Evolutionary conservation across 2,888 invertebrate species (phyloP).

Genomic region (Nephrotoma appendiculata): DNA sequence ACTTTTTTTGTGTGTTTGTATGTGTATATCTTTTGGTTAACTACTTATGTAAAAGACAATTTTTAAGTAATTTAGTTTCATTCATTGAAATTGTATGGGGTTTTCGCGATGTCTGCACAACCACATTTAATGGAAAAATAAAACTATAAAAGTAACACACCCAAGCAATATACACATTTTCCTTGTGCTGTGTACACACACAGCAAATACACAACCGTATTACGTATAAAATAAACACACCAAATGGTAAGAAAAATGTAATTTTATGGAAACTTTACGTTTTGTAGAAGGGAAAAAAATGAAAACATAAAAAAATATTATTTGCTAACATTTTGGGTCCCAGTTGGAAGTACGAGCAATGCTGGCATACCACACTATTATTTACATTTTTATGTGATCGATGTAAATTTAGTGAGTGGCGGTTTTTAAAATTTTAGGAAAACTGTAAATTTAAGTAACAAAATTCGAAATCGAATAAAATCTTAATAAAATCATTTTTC

Average conservation of each 20-base stretch:
- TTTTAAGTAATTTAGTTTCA: not conserved
- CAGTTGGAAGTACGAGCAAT: not conserved
- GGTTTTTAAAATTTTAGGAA: too few species aligned
- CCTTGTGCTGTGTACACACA: not conserved
- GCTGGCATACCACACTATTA: too few species aligned
- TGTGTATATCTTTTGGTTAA: not conserved
- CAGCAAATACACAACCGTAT: not conserved
- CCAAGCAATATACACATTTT: not conserved
- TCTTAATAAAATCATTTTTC: too few species aligned
- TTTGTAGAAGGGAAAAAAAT: not conserved
- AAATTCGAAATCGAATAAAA: too few species aligned
- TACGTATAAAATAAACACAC: not conserved
- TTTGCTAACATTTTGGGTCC: not conserved
- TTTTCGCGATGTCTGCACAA: not conserved
- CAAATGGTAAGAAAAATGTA: not conserved
- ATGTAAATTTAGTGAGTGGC: too few species aligned
- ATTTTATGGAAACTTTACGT: not conserved
- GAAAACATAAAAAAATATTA: not conserved
- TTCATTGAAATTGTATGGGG: not conserved
- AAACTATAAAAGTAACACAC: not conserved
- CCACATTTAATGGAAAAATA: not conserved
- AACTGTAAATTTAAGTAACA: too few species aligned
- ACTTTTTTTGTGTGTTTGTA: not conserved
- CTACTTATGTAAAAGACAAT: not conserved
- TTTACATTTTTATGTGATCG: too few species aligned